Conservation (phyloP, 1,140 invertebrate species). For the Eupristina koningsbergeri region DNA sequence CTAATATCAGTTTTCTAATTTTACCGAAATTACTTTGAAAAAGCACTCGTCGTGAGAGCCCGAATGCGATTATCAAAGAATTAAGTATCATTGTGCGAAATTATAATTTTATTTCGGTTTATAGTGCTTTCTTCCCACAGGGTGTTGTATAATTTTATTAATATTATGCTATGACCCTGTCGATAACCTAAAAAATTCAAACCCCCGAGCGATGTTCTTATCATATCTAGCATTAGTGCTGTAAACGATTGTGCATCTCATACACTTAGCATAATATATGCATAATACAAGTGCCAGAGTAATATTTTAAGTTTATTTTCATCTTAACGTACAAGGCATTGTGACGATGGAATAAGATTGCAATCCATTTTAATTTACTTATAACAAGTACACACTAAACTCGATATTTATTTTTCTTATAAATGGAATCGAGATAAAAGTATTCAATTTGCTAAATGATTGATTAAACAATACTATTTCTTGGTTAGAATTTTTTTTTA, state of each 20-base stretch:
- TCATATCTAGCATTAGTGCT: neutral
- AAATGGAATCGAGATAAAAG: neutral
- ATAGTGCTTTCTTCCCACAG: neutral
- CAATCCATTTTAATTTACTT: neutral
- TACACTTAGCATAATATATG: neutral
- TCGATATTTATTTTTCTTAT: neutral
- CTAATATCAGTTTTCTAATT: neutral
- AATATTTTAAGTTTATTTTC: neutral
- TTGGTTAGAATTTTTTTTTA: neutral
- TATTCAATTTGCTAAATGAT: neutral
- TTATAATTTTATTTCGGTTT: neutral
- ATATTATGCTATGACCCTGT: neutral
- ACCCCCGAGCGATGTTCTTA: neutral
- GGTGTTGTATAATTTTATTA: neutral
- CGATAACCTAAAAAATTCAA: neutral
- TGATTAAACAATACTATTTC: neutral
- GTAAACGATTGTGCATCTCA: constrained; percentile 3
- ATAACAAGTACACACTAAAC: neutral
- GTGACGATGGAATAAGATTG: neutral
- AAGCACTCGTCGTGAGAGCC: neutral
- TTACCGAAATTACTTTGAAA: neutral
- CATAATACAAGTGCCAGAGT: neutral
- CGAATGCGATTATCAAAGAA: neutral
- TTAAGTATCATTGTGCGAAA: neutral
- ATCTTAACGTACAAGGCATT: neutral